Evolutionary conservation across 2,797 vertebrate species (phyloP).

Genomic region (Scolopax bukidnonensis): DNA sequence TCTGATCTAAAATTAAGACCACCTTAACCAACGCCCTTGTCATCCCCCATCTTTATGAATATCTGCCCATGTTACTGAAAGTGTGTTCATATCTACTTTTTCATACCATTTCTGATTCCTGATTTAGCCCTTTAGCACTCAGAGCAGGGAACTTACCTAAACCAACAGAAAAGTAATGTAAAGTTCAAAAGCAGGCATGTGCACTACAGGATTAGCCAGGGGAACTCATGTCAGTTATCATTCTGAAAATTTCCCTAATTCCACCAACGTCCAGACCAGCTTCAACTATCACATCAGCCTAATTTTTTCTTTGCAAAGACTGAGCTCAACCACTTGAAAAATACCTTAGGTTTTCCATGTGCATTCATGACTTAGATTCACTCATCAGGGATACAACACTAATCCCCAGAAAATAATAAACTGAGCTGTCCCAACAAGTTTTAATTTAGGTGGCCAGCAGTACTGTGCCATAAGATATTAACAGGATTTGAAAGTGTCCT

Average conservation of each 20-base stretch:
- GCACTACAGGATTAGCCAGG: neutral
- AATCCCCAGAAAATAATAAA: slow-evolving; percentile 25
- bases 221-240: neutral
- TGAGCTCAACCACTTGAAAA: neutral
- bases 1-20: neutral
- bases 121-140: neutral
- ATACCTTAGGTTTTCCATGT: neutral
- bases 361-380: neutral
- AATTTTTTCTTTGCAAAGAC: neutral
- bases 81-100: accelerated
- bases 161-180: neutral
- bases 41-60: neutral
- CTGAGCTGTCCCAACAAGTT: neutral
- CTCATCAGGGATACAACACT: neutral
- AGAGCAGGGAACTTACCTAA: neutral
- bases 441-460: neutral
- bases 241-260: neutral
- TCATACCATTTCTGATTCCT: neutral
- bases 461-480: neutral
- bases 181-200: neutral
- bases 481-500: slow-evolving; percentile 13
- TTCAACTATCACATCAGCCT: neutral
- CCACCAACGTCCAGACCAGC: neutral
- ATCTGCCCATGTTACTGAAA: neutral
- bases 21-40: neutral